Percentiles rank a stretch among this genome's conserved stretches.
phyloP scores from a whole-genome alignment of 2,888 invertebrate species.

The Noctua comes region DNA sequence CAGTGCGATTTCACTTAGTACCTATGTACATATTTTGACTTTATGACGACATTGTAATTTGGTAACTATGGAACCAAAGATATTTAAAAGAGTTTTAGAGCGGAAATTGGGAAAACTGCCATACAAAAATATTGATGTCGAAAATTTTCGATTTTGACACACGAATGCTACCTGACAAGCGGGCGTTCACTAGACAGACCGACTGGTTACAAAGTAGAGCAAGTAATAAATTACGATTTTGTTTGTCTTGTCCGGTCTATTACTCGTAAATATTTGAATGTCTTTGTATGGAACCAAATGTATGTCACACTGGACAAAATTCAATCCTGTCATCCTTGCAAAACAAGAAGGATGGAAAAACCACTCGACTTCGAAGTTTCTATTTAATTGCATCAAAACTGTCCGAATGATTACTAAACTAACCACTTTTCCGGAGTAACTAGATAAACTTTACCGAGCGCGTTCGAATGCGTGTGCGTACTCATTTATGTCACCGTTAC shows the following conservation, averaged over 20 bases:
- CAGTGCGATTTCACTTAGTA: neutral
- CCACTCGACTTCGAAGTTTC: constrained; percentile 14
- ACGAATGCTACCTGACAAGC: no score
- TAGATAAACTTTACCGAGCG: constrained; percentile 3
- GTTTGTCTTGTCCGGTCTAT: no score
- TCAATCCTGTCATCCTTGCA: neutral
- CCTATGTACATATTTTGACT: no score
- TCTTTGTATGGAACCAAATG: neutral
- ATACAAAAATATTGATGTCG: no score
- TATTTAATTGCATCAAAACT: constrained; percentile 25
- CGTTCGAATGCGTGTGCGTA: neutral
- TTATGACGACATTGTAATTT: neutral
- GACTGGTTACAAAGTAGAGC: no score
- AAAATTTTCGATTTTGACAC: no score
- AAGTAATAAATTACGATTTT: no score
- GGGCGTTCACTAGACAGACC: no score
- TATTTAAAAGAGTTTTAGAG: no score
- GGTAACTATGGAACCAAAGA: neutral
- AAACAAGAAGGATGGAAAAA: neutral
- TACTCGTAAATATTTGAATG: no score
- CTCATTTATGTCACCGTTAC: no score
- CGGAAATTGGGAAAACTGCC: no score
- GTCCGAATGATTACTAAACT: constrained; percentile 2
- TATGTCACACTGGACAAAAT: neutral
- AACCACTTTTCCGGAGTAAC: constrained; percentile 11